Evolutionary conservation across 2,888 invertebrate genomes (phyloP), one percentile per base, ranked within the genome.

Genomic region (Boloria euphrosyne): DNA sequence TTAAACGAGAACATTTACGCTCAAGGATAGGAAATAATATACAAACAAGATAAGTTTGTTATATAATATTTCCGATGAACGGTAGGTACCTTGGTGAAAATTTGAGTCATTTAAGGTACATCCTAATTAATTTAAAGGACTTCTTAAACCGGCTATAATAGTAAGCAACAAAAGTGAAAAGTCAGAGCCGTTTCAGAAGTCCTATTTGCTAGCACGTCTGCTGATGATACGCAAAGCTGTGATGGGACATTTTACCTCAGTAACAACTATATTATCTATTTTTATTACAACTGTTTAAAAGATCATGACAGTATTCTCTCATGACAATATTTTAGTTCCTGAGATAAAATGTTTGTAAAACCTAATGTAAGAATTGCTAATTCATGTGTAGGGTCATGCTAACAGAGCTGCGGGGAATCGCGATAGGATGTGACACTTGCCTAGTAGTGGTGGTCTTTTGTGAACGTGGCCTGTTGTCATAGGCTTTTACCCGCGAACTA

Each of bases 331-430:
- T 10, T 27, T 47, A 10, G 17, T 52, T 47, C 60, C 59, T 44
- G 44, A 65, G 31, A 68, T 66, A 62, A 62, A 59, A 68, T 68
- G 66, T 53, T 52, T 7, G 46, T 47, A 49, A 58, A n/a, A 49
- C 38, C 47, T 53, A 53, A 52, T 27, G 14, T 27, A 52, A 49
- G 31, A 58, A 46, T 17, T 55, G 54, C 54, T 62, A 54, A 57
- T 52, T 67, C 64, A 58, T 53, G 22, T 18, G 51, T 57, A 67
- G 70, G 70, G 73, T 75, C 82, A 84, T 82, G 82, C 82, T 80
- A 75, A 70, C 64, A 75, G 92, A 97, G 96, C 82, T 84, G 96
- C 52, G 95, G 77, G 97, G 96, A 79, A 97, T 82, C 82, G 79
- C 81, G 80, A 77, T 78, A 80, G 72, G 77, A 78, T 80, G 77